Percentiles rank a stretch among this genome's conserved stretches.
Conservation (phyloP, 2,797 vertebrate species). For the Hemitrygon akajei region DNA sequence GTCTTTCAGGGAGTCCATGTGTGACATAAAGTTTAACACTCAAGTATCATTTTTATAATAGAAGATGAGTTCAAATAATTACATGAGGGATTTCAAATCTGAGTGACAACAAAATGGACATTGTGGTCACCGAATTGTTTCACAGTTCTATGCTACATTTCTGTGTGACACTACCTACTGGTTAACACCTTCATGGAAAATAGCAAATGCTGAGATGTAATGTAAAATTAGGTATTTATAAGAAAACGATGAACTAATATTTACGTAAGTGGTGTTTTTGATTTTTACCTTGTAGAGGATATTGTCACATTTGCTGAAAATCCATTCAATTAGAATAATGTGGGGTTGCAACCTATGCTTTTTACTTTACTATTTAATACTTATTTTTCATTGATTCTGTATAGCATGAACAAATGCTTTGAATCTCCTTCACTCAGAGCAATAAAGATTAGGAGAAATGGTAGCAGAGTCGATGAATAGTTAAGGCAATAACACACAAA, state of each 20-base stretch:
- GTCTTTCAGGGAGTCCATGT: not conserved
- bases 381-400: too few species aligned
- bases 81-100: not conserved
- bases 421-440: not conserved
- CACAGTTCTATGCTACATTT: not conserved
- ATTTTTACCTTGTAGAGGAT: not conserved
- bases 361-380: not conserved
- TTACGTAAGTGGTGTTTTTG: not conserved
- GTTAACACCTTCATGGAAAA: not conserved
- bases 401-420: not conserved
- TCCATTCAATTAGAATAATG: not conserved
- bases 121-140: not conserved
- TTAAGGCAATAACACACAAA: not conserved
- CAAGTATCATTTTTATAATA: not conserved
- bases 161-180: not conserved
- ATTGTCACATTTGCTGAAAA: not conserved
- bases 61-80: not conserved
- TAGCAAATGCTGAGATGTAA: not conserved
- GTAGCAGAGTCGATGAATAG: not conserved
- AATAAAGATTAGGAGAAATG: not conserved
- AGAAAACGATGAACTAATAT: too few species aligned
- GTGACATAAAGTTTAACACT: not conserved
- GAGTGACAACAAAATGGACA: not conserved
- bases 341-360: not conserved
- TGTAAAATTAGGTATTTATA: not conserved